Evolutionary conservation across 1,140 invertebrate genomes (phyloP).

Genomic region (Eufriesea mexicana): DNA sequence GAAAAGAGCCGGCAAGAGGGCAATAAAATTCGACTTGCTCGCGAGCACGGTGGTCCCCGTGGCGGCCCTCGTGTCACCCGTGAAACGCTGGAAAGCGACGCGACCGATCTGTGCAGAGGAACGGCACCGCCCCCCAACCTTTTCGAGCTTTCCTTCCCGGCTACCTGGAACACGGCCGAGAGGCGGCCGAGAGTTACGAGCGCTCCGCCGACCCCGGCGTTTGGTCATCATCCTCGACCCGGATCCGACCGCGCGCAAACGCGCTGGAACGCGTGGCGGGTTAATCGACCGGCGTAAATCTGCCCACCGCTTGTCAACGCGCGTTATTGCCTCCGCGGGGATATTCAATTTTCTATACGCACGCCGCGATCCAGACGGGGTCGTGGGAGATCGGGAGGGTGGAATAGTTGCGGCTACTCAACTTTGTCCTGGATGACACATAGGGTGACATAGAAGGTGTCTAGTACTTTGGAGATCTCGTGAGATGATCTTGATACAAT

Average conservation of each 20-base stretch:
- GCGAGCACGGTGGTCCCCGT: conserved; percentile 61
- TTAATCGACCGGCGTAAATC: conserved; percentile 40
- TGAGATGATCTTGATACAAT: no score
- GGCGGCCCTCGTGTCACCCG: conserved; percentile 44
- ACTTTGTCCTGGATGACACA: no score
- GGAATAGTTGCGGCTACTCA: no score
- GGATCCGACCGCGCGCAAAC: conserved; percentile 32
- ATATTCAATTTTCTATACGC: not conserved
- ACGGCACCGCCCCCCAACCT: conserved; percentile 14
- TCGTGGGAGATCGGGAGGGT: not conserved
- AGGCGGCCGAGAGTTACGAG: conserved; percentile 44
- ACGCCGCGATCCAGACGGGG: not conserved
- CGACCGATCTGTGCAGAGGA: not conserved
- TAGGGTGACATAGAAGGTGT: no score
- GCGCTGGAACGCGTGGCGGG: conserved; percentile 11
- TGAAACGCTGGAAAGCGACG: conserved; percentile 30
- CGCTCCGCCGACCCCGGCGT: conserved; percentile 6
- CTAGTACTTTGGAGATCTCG: no score
- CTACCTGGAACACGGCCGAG: conserved; percentile 29
- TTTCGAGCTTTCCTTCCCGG: conserved; percentile 15
- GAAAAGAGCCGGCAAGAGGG: conserved; percentile 26
- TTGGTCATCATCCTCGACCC: conserved; percentile 10
- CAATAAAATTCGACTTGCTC: conserved; percentile 60
- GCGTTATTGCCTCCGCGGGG: not conserved
- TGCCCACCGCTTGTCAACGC: conserved; percentile 12